phyloP scores from a whole-genome alignment of 2,113 vertebrate species.

The Brevimyrus niger region DNA sequence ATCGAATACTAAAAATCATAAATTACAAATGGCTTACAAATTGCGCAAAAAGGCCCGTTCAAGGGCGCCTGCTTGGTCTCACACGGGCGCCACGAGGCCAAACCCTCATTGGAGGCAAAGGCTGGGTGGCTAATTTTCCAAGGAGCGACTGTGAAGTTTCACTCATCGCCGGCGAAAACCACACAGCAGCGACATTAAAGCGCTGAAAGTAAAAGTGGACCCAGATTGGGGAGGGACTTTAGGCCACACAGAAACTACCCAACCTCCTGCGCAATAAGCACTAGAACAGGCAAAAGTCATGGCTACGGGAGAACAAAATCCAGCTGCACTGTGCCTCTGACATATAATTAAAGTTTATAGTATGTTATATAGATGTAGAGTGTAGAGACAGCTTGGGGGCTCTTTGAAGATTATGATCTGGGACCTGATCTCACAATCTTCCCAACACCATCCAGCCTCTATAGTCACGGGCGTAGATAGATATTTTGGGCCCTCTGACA shows the following conservation, averaged over 20 bases:
- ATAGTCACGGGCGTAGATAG: background rate
- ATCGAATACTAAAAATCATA: background rate
- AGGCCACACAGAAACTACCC: background rate
- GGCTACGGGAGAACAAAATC: background rate
- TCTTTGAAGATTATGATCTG: background rate
- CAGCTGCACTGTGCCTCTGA: background rate
- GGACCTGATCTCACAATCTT: background rate
- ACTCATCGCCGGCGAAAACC: constrained; percentile 34
- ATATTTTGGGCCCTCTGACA: background rate
- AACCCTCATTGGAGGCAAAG: constrained; percentile 37
- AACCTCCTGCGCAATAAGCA: background rate
- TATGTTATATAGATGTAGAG: background rate
- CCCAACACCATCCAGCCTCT: background rate
- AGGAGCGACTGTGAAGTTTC: constrained; percentile 27
- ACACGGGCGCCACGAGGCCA: background rate
- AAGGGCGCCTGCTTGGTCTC: background rate
- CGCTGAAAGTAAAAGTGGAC: background rate
- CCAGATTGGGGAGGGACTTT: background rate
- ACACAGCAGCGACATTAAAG: background rate
- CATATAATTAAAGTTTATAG: background rate
- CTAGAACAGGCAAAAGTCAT: background rate
- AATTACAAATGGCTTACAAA: background rate
- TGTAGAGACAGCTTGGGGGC: background rate
- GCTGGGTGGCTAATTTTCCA: constrained; percentile 39
- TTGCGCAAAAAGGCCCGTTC: background rate